Base-by-base conservation (phyloP, 2,888 invertebrate species). In the Hoplodrina ambigua region DNA sequence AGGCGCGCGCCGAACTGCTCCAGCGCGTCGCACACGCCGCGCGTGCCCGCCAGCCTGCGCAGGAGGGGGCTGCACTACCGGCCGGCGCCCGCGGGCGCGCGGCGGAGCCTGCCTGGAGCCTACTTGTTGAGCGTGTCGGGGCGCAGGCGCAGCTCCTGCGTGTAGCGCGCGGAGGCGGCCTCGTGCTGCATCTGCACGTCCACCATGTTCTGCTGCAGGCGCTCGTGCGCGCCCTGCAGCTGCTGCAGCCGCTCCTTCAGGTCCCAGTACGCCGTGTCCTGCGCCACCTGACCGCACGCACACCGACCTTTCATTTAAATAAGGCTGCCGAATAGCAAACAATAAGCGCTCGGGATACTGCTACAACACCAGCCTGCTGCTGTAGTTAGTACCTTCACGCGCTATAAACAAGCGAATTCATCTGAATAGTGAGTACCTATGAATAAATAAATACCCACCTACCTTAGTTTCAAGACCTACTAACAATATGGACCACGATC, bases 151-250 rank as follows among this genome's bases (percentile, higher is more conserved):
- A 94, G 86, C 75, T 95, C 95, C 4, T 92, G 90, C 84, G 94
- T 91, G 82, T 92, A 92, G 73, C 90, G 90, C 4, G 91, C 90
- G 41, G 94, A 94, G 64, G 92, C 85, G 25, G 91, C 86, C 81
- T 94, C 95, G 80, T 93, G 87, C 85, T 94, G 92, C 95, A 94
- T 94, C 85, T 95, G 94, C 44, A 93, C 88, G 20, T 94, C 92
- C 56, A 94, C 86, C 94, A 95, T 94, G 83, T 95, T 95, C 82
- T 91, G 93, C 79, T 94, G 94, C 60, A 94, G 88, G 0, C 91
- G 89, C 85, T 94, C 95, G 83, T 92, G 92, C 80, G 92, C 91
- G 61, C 87, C 88, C 73, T 92, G 90, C 44, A 91, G 84, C 72
- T 92, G 91, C 44, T 90, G 88, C 57, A 94, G 83, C 78, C 91